Percentiles rank a stretch among this genome's conserved stretches.
Evolutionary conservation across 2,888 invertebrate species (phyloP).

Genomic region (Cartodere bifasciata): DNA sequence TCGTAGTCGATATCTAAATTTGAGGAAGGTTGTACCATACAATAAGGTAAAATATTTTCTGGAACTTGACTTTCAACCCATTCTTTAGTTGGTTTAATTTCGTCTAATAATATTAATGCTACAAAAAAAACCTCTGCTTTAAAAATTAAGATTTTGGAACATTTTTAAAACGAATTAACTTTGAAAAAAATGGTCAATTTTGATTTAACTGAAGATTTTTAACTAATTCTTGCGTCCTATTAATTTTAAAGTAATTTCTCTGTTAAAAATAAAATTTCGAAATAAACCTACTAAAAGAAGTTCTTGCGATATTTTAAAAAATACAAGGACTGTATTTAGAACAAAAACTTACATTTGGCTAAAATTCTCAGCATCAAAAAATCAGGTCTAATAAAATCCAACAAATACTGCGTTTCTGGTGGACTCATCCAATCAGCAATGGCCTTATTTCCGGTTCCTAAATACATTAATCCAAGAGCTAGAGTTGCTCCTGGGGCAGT

Average conservation of each 20-base stretch:
- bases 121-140: no score
- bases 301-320: no score
- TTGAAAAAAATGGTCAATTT: no score
- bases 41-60: constrained; percentile 57
- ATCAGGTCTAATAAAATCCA: constrained; percentile 88
- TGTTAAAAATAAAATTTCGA: no score
- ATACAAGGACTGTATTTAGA: no score
- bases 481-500: constrained; percentile 92
- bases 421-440: constrained; percentile 85
- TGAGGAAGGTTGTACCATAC: constrained; percentile 60
- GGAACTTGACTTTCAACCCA: constrained; percentile 83
- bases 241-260: no score
- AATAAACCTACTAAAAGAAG: no score
- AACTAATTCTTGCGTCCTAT: no score
- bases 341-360: constrained; percentile 47
- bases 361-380: constrained; percentile 72
- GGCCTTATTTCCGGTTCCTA: constrained; percentile 70
- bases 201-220: no score
- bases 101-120: constrained; percentile 80
- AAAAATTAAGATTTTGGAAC: no score
- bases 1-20: constrained; percentile 69
- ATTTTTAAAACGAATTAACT: no score
- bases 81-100: constrained; percentile 63
- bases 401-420: constrained; percentile 76
- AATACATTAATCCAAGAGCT: constrained; percentile 86